Percentiles rank a stretch among this genome's conserved stretches.
phyloP scores from a whole-genome alignment of 2,888 invertebrate genomes.

The Mesochorus sp. region DNA sequence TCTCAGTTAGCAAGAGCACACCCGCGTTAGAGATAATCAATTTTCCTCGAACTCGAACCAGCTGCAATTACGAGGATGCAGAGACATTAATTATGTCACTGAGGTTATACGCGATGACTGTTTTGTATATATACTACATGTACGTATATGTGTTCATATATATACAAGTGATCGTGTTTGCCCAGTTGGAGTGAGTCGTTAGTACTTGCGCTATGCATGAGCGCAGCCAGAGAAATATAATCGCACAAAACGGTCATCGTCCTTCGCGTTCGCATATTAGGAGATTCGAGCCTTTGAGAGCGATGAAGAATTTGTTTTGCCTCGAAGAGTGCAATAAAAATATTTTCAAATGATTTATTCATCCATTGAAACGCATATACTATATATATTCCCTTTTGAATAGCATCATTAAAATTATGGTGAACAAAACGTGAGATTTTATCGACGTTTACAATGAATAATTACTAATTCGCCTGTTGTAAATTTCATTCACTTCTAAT shows the following conservation, averaged over 20 bases:
- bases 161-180: neutral
- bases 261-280: conserved; percentile 24
- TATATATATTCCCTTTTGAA: neutral
- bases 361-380: neutral
- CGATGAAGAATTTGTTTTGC: conserved; percentile 3
- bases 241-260: conserved; percentile 42
- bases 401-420: neutral
- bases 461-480: too few relatives aligned
- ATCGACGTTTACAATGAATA: too few relatives aligned
- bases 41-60: conserved; percentile 61
- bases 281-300: conserved; percentile 12
- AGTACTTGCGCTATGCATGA: conserved; percentile 15
- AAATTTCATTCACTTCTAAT: too few relatives aligned
- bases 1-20: conserved; percentile 40
- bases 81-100: conserved; percentile 68
- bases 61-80: conserved; percentile 64
- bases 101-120: conserved; percentile 52
- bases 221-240: conserved; percentile 47
- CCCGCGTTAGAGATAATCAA: conserved; percentile 66
- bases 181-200: conserved; percentile 60
- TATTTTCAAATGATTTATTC: conserved; percentile 23
- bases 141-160: neutral
- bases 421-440: too few relatives aligned
- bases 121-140: conserved; percentile 13
- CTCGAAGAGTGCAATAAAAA: conserved; percentile 24